Evolutionary conservation across 2,888 invertebrate genomes (phyloP).

Genomic region (Sepioteuthis lessoniana): DNA sequence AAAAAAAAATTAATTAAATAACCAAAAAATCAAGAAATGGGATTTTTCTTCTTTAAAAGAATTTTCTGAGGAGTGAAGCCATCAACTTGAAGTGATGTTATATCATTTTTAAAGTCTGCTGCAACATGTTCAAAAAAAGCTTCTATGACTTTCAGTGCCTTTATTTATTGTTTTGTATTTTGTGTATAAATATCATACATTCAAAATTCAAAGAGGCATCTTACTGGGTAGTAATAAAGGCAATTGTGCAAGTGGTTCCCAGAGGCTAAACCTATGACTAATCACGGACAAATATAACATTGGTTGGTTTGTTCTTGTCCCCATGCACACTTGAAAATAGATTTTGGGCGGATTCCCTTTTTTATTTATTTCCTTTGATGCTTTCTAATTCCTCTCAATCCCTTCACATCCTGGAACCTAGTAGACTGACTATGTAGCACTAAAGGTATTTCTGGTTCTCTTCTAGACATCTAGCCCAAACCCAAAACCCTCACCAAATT

Average conservation of each 20-base stretch:
- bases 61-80: not conserved
- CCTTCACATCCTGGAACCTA: conserved; percentile 25
- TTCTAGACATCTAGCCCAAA: not conserved
- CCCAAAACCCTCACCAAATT: not conserved
- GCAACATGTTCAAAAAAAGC: not conserved
- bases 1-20: not conserved
- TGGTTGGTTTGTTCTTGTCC: not conserved
- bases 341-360: not conserved
- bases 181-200: not conserved
- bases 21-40: not conserved
- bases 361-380: not conserved
- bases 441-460: not conserved
- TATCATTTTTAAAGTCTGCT: not conserved
- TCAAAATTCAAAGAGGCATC: not conserved
- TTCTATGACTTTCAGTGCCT: not conserved
- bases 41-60: not conserved
- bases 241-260: not conserved
- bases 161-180: not conserved
- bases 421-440: not conserved
- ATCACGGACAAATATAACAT: not conserved
- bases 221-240: not conserved
- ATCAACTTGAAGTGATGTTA: not conserved
- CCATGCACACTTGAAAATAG: not conserved
- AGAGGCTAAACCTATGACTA: too few relatives aligned
- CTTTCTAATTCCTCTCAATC: not conserved